Evolutionary conservation across 2,888 invertebrate genomes (phyloP), one percentile per base, ranked within the genome.

Genomic region (Dendrolimus pini): DNA sequence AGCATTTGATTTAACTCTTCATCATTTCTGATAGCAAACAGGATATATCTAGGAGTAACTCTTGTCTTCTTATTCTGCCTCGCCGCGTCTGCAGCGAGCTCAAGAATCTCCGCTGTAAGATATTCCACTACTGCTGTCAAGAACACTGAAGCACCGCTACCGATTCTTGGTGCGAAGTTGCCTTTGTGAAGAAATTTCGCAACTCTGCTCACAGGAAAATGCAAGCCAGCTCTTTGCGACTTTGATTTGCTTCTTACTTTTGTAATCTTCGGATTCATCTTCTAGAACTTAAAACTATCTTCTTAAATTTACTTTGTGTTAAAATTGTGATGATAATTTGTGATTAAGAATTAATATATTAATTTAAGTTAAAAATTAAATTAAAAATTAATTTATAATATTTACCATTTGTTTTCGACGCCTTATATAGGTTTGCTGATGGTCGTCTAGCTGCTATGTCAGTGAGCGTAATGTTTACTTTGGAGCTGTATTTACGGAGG

Each of bases 91-190:
- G 92, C 89, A 0, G 94, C 92, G 69, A 94, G 82, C 66, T 94
- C 94, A 59, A 94, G 69, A 14, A 94, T 92, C 84, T 95, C 95
- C 14, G 95, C 94, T 0, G 94, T 92, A 41, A 94, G 72, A 65
- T 94, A 94, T 66, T 94, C 94, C 70, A 94, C 74, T 0, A 92
- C 93, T 7, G 93, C 93, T 0, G 92, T 90, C 1, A 93, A 66
- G 65, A 90, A 93, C 1, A 93, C 84, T 0, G 93, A 84, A 0
- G 93, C 92, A 0, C 92, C 92, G 2, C 64, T 82, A 0, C 92
- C 92, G 0, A 93, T 85, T 41, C 93, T 77, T 42, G 92, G 92
- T 0, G 93, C 93, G 67, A 91, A 93, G 74, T 93, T 92, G 7
- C 93, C 93, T 64, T 93, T 92, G 0, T 91, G 77, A 2, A 93